Percentiles rank a stretch among this genome's conserved stretches.
These are phyloP conservation scores for Pelvicachromis taeniatus DNA, from an alignment of 2,113 vertebrate species.

Conservation along the genomic window DNA sequence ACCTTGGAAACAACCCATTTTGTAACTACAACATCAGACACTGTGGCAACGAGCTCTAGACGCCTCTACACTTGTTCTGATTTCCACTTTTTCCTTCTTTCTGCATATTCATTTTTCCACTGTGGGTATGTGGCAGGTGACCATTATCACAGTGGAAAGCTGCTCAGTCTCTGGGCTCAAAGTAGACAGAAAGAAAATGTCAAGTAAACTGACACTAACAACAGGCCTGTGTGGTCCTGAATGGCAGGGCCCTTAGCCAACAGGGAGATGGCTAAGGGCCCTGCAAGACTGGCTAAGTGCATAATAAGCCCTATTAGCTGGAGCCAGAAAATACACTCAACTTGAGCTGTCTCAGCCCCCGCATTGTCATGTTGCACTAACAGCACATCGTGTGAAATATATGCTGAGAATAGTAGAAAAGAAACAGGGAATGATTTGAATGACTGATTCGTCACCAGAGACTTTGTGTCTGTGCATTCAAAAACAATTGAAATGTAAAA, in stretches of 20 bases:
- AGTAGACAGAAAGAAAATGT: constrained; percentile 29
- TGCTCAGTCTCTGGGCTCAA: background rate
- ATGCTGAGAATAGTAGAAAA: background rate
- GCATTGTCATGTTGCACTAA: background rate
- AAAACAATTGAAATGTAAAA: background rate
- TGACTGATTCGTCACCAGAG: background rate
- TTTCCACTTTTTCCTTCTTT: background rate
- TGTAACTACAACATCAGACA: background rate
- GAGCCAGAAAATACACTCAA: background rate
- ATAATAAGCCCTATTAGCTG: constrained; percentile 6
- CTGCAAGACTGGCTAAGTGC: background rate
- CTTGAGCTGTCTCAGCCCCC: background rate
- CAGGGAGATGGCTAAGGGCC: background rate
- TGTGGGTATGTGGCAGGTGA: constrained; percentile 18
- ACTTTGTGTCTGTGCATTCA: background rate
- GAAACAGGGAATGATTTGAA: background rate
- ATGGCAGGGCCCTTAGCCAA: background rate
- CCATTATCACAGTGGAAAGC: constrained; percentile 27
- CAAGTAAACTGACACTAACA: constrained; percentile 26
- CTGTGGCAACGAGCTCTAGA: background rate
- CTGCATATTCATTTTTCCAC: background rate
- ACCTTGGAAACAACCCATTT: constrained; percentile 38
- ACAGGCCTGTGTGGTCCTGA: background rate
- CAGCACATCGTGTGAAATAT: background rate
- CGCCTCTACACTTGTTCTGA: background rate